phyloP scores from a whole-genome alignment of 2,888 invertebrate genomes.

The Xestia sexstrigata region DNA sequence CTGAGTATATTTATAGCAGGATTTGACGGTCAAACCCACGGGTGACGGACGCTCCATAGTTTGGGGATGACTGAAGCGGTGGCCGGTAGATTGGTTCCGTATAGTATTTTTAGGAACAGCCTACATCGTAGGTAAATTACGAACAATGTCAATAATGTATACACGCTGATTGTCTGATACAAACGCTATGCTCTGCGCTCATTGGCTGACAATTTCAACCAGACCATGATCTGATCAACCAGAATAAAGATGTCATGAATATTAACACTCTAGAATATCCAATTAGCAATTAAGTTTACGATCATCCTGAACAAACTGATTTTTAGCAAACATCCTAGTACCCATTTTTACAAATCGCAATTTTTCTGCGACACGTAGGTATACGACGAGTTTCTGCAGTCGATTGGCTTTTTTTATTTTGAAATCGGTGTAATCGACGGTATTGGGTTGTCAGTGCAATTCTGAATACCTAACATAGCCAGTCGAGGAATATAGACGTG shows the following conservation, averaged over 20 bases:
- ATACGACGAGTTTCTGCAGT: background rate
- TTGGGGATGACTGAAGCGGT: constrained; percentile 8
- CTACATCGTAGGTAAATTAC: background rate
- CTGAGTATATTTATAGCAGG: constrained; percentile 56
- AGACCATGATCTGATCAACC: background rate
- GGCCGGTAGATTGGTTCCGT: constrained; percentile 7
- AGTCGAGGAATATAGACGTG: background rate
- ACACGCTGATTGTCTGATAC: background rate
- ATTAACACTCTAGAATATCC: background rate
- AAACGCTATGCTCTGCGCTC: background rate
- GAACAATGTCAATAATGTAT: background rate
- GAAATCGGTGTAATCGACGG: background rate
- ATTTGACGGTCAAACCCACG: constrained; percentile 54
- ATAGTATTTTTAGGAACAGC: background rate
- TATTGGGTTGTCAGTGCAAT: background rate
- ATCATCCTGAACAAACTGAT: background rate
- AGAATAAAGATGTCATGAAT: background rate
- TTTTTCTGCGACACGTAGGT: background rate
- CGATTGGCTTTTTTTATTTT: background rate
- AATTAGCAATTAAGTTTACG: background rate
- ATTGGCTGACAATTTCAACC: background rate
- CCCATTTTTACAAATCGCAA: background rate
- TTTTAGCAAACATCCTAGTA: background rate
- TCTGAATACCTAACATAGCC: background rate
- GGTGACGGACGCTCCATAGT: constrained; percentile 52